phyloP scores from a whole-genome alignment of 2,797 vertebrate species.

The Hozukius guyotensis region DNA sequence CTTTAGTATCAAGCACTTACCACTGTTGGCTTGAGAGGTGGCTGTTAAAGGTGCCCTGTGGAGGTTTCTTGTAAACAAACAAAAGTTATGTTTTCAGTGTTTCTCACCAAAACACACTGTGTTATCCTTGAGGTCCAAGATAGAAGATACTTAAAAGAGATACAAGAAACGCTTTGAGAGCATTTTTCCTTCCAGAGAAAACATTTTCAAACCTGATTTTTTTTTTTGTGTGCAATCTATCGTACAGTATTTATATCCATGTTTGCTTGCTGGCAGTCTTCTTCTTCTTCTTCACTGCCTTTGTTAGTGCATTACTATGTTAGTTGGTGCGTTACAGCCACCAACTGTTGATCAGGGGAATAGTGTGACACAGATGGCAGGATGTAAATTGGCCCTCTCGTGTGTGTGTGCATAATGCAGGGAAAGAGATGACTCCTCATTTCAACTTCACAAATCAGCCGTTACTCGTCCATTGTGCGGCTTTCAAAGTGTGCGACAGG shows the following conservation, averaged over 20 bases:
- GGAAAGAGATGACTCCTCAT: background rate
- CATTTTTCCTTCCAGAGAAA: background rate
- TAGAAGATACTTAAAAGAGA: background rate
- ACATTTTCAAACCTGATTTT: background rate
- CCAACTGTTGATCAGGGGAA: background rate
- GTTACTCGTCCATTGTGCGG: background rate
- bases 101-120: background rate
- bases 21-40: background rate
- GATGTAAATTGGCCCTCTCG: too few relatives aligned
- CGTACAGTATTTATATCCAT: background rate
- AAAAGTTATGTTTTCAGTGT: background rate
- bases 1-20: background rate
- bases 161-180: background rate
- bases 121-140: background rate
- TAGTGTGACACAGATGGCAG: too few relatives aligned
- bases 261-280: background rate
- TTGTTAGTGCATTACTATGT: background rate
- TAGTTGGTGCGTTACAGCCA: background rate
- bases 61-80: too few relatives aligned
- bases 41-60: too few relatives aligned
- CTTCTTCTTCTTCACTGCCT: too few relatives aligned
- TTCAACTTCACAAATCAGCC: background rate
- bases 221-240: too few relatives aligned
- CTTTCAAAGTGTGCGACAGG: background rate
- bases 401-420: background rate